A percentile compares a stretch with the other conserved stretches of the same genome.
phyloP scores from a whole-genome alignment of 2,888 invertebrate species.

The Lycia hirtaria region DNA sequence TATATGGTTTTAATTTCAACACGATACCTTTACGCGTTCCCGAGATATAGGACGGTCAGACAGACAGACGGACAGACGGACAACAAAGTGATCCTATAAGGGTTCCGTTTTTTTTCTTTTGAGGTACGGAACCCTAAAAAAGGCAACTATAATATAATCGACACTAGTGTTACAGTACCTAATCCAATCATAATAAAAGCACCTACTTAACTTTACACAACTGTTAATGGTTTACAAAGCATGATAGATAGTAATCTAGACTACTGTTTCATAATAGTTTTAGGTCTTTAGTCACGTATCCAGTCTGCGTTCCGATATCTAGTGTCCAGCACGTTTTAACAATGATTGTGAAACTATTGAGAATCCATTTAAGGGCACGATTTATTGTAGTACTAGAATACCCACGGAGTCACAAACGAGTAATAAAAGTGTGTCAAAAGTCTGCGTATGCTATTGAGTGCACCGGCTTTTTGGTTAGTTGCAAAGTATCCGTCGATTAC shows the following conservation, averaged over 20 bases:
- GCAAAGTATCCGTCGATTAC: too few species aligned
- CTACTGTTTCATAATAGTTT: conserved; percentile 43
- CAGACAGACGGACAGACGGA: too few species aligned
- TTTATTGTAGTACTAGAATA: too few species aligned
- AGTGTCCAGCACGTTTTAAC: conserved; percentile 47
- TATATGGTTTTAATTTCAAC: too few species aligned
- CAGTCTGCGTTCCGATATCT: conserved; percentile 39
- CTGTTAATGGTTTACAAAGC: conserved; percentile 18
- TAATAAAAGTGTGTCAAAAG: too few species aligned
- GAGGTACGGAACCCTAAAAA: background rate
- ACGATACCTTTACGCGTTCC: too few species aligned
- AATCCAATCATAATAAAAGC: conserved; percentile 10
- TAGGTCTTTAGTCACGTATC: conserved; percentile 45
- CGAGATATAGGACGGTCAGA: too few species aligned
- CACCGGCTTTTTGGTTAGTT: too few species aligned
- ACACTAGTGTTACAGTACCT: background rate
- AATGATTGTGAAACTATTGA: conserved; percentile 54
- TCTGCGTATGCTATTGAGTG: too few species aligned
- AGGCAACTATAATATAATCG: background rate
- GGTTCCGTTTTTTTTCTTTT: too few species aligned
- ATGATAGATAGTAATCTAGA: conserved; percentile 26
- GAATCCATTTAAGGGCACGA: conserved; percentile 44
- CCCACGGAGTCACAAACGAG: too few species aligned
- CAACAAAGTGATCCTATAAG: too few species aligned
- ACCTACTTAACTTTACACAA: conserved; percentile 19